These are phyloP conservation scores for Stichodactyla mertensii DNA, from an alignment of 64 coral and sea anemone genomes.

Conservation along the genomic window DNA sequence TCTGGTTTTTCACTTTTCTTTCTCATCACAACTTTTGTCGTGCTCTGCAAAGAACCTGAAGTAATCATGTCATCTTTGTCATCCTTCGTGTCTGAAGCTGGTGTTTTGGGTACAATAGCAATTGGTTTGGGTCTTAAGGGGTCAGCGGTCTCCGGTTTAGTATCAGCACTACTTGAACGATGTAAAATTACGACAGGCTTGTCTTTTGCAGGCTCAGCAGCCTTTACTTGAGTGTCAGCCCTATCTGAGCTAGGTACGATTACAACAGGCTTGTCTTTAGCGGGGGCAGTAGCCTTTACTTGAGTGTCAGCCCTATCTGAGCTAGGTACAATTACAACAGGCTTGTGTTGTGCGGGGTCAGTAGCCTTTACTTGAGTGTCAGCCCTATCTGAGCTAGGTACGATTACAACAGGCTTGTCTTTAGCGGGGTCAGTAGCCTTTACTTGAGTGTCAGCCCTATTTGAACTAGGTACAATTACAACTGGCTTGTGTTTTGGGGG, in stretches of 20 bases:
- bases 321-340: no score
- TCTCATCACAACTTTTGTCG: conserved; percentile 5
- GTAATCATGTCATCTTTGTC: not conserved
- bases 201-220: not conserved
- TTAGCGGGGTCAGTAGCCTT: not conserved
- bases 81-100: not conserved
- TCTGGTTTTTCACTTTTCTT: conserved; percentile 8
- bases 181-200: no score
- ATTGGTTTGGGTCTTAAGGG: not conserved
- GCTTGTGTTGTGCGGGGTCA: no score
- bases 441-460: not conserved
- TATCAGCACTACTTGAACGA: not conserved
- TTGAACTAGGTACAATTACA: not conserved
- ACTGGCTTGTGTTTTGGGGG: not conserved
- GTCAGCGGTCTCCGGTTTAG: not conserved
- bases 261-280: not conserved
- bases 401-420: no score
- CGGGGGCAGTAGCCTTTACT: not conserved
- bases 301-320: no score
- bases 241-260: not conserved
- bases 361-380: not conserved
- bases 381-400: not conserved
- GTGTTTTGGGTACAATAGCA: not conserved
- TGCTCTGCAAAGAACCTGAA: not conserved
- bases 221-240: not conserved